Evolutionary conservation across 53 echinoderm and acorn worm species (phyloP).

Genomic region (Patiria pectinifera): DNA sequence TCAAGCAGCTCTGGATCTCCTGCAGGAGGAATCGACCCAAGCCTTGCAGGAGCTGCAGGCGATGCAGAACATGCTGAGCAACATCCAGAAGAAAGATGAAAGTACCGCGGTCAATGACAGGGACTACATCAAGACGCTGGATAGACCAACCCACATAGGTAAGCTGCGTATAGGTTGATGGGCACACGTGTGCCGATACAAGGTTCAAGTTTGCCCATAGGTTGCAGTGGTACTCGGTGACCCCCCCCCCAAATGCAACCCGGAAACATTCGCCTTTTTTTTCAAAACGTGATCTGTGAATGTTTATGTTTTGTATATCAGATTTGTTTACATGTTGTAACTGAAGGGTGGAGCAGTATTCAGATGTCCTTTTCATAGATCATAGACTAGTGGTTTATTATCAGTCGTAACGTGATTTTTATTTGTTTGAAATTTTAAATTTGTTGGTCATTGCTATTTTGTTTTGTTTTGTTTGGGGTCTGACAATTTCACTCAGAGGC

Average conservation of each 20-base stretch:
- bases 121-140: neutral
- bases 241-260: too few relatives aligned
- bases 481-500: neutral
- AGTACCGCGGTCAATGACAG: neutral
- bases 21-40: conserved; percentile 49
- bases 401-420: neutral
- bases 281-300: too few relatives aligned
- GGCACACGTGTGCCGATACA: too few relatives aligned
- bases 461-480: neutral
- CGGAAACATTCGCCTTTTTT: too few relatives aligned
- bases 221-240: too few relatives aligned
- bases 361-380: too few relatives aligned
- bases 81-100: neutral
- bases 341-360: too few relatives aligned
- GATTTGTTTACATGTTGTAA: too few relatives aligned
- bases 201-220: too few relatives aligned
- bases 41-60: conserved; percentile 39
- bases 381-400: too few relatives aligned
- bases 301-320: too few relatives aligned
- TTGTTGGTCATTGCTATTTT: neutral
- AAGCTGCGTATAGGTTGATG: neutral
- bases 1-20: neutral
- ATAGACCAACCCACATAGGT: conserved; percentile 34
- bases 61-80: conserved; percentile 29
- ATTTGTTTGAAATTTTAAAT: neutral